A percentile compares a stretch with the other conserved stretches of the same genome.
phyloP scores from a whole-genome alignment of 2,113 vertebrate species.

The Megaptera novaeangliae region DNA sequence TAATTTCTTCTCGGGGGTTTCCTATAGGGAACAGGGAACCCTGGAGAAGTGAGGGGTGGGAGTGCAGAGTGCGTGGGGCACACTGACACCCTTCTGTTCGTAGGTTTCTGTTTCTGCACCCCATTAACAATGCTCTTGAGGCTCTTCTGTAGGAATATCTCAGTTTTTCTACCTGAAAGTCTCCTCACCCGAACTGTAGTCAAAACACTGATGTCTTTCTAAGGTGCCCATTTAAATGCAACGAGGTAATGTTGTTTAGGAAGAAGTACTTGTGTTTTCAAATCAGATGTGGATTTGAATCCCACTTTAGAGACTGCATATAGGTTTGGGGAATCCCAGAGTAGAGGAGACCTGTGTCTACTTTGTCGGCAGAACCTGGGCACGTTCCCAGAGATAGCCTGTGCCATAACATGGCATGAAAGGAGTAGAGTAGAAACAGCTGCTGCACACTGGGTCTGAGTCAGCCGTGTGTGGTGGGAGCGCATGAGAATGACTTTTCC shows the following conservation, averaged over 20 bases:
- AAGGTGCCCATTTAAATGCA: not conserved
- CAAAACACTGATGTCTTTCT: not conserved
- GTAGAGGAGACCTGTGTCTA: too few relatives aligned
- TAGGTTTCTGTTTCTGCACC: not conserved
- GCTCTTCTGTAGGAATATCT: not conserved
- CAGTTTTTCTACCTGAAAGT: not conserved
- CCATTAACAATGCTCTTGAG: not conserved
- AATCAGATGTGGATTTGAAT: not conserved
- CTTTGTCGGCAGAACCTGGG: not conserved
- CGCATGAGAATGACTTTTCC: not conserved
- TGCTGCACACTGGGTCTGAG: rapidly evolving
- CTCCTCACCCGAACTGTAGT: not conserved
- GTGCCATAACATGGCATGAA: not conserved
- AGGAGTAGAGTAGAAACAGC: not conserved
- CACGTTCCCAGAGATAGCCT: not conserved
- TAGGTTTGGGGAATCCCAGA: not conserved
- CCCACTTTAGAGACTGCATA: not conserved
- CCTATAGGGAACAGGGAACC: not conserved
- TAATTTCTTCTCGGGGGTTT: not conserved
- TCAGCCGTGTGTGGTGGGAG: too few relatives aligned
- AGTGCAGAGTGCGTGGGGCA: not conserved
- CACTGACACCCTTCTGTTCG: not conserved
- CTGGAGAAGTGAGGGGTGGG: not conserved
- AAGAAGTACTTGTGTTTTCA: not conserved
- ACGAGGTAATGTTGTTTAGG: not conserved